Conservation (phyloP, 1,140 invertebrate genomes). For the Pseudomyrmex gracilis region DNA sequence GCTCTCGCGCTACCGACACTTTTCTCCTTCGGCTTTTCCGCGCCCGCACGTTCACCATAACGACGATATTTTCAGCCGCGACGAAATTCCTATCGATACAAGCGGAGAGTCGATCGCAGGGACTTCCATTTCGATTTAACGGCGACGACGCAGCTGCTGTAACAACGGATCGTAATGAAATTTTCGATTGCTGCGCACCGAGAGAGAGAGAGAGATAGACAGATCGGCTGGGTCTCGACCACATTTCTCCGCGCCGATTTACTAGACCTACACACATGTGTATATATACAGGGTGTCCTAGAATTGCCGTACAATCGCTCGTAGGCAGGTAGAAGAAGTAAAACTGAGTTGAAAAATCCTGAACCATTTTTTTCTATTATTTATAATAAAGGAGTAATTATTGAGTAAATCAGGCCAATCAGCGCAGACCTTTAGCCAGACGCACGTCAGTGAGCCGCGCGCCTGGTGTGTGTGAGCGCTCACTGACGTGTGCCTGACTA, state of each 20-base stretch:
- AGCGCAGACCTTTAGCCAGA: too few species aligned
- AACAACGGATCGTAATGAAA: conserved; percentile 54
- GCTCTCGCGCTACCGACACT: neutral
- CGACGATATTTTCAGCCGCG: conserved; percentile 39
- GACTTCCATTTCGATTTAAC: conserved; percentile 37
- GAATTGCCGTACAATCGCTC: too few species aligned
- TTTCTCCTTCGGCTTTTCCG: conserved; percentile 49
- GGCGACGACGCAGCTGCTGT: conserved; percentile 37
- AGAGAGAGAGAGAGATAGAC: neutral
- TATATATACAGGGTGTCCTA: too few species aligned
- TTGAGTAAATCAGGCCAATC: too few species aligned
- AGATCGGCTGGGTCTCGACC: neutral
- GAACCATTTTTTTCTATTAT: too few species aligned
- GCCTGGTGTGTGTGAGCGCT: too few species aligned
- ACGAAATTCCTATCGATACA: conserved; percentile 41
- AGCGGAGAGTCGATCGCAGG: conserved; percentile 26
- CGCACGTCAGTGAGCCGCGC: too few species aligned
- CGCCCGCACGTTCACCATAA: conserved; percentile 35
- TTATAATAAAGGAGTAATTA: too few species aligned
- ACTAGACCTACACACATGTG: too few species aligned
- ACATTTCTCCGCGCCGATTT: neutral
- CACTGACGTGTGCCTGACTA: too few species aligned
- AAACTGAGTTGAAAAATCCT: too few species aligned
- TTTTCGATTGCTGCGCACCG: conserved; percentile 33
- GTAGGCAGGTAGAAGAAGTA: too few species aligned